Evolutionary conservation across 2,113 vertebrate genomes (phyloP).

Genomic region (Plecturocebus donacophilus): DNA sequence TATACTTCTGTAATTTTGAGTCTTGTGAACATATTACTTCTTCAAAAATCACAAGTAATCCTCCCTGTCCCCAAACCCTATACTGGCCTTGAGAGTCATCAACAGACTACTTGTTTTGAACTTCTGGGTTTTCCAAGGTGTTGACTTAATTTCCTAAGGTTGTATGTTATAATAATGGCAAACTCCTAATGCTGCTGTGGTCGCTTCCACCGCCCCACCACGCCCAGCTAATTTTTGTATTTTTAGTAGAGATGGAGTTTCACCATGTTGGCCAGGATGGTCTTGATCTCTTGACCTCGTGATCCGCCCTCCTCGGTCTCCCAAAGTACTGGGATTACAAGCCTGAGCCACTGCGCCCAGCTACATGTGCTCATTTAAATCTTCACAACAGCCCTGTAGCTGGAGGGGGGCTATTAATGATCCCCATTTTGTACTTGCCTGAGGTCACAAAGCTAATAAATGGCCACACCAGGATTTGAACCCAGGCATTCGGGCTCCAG

Average conservation of each 20-base stretch:
- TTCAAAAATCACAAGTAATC: neutral
- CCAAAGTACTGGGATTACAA: no score
- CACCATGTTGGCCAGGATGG: no score
- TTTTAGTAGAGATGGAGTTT: no score
- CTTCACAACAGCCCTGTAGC: neutral
- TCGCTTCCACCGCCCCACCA: no score
- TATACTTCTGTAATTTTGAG: no score
- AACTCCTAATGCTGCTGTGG: accelerated
- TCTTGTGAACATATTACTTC: no score
- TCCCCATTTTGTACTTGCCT: neutral
- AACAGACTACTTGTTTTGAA: neutral
- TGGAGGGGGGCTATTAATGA: neutral
- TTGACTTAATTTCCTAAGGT: neutral
- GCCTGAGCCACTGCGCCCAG: no score
- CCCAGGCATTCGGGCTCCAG: neutral
- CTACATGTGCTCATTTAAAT: neutral
- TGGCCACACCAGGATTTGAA: neutral
- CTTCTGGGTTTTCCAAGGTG: neutral
- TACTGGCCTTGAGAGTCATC: neutral
- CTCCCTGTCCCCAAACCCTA: accelerated
- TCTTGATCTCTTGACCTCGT: no score
- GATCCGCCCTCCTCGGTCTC: no score
- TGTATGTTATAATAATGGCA: no score
- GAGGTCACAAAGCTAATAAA: neutral
- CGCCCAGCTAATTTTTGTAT: no score